Base-by-base conservation (phyloP, 2,888 invertebrate genomes). In the Drosophila flavopinicola region DNA sequence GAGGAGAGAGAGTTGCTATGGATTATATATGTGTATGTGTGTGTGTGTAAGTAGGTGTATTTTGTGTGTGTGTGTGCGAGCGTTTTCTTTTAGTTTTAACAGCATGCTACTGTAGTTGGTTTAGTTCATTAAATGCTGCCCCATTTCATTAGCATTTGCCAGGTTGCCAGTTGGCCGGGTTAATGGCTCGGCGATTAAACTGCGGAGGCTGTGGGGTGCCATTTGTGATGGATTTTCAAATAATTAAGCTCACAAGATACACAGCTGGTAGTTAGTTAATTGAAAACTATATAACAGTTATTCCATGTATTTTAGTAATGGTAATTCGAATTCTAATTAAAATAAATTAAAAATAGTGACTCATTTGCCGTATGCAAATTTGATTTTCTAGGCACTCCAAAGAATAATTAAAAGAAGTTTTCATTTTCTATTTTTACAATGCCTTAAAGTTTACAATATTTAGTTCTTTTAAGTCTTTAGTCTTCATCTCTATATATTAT, bases 131-230 rank as follows among this genome's bases (percentile, higher is more conserved):
- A 67, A 53, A 52, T 9, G 63, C 66, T 23, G 30, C 48, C 48
- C 38, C 38, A 66, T 67, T 67, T 67, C 42, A 71, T 71, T 71
- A 52, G 64, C 54, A 71, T 64, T 69, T 45, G 44, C 38, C 17
- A 35, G 27, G 30, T 27, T 56, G 61, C 23, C 47, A 17, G 30
- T 35, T 60, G 53, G 38, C 47, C 56, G 45, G 15, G 47, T 44
- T 49, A 67, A 66, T 53, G 67, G 33, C 37, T 52, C 3, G 30
- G 29, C 48, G 60, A 30, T 49, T 60, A 44, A 53, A 38, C 49
- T 20, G 49, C 37, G 32, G 54, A 33, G 17, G 13, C 6, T 23
- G 9, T 15, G 54, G 25, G 10, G 23, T 9, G 42, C 13, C 17
- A n/a, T 39, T 11, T 66, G 25, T 39, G 61, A 49, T 56, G 29